Conservation (phyloP, 2,113 vertebrate species). For the Ciconia boyciana region DNA sequence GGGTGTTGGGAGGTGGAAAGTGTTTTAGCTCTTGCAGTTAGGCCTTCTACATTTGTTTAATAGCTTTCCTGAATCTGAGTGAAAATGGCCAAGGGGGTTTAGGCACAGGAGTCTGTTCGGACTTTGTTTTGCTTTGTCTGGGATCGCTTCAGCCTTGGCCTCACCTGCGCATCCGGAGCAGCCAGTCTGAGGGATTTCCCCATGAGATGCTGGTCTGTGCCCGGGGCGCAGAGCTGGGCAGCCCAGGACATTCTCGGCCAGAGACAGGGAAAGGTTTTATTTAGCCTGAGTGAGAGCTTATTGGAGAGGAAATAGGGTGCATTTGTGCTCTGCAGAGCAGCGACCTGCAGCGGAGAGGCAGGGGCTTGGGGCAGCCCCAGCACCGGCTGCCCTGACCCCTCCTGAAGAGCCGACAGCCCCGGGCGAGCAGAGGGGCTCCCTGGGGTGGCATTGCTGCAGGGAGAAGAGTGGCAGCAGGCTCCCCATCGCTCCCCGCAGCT, state of each 20-base stretch:
- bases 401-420: background rate
- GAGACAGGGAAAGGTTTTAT: background rate
- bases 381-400: accelerated
- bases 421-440: background rate
- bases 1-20: background rate
- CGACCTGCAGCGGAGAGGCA: background rate
- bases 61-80: background rate
- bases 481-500: background rate
- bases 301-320: background rate
- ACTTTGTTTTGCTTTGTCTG: background rate
- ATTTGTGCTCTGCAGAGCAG: accelerated
- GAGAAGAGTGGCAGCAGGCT: background rate
- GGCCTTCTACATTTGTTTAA: background rate
- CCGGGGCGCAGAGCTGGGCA: background rate
- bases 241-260: background rate
- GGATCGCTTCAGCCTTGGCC: background rate
- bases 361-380: background rate
- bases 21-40: background rate
- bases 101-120: background rate
- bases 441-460: accelerated
- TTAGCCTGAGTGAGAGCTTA: background rate
- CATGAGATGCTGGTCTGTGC: background rate
- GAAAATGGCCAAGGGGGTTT: background rate
- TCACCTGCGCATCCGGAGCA: background rate
- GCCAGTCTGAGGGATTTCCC: background rate